Percentiles rank a stretch among this genome's conserved stretches.
Conservation (phyloP, 2,888 invertebrate genomes). For the Heterodera filipjevi region DNA sequence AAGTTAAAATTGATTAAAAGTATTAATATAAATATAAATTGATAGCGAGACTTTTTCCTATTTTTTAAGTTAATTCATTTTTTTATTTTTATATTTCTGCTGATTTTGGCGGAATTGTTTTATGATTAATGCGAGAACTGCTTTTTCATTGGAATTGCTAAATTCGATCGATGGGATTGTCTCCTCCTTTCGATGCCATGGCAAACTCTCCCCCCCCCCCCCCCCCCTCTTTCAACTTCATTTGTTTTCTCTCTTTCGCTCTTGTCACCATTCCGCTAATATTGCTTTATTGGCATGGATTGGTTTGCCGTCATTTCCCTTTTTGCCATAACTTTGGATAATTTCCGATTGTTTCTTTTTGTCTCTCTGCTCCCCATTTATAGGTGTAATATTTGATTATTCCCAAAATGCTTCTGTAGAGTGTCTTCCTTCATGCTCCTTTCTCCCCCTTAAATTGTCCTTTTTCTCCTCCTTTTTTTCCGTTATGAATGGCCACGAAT, state of each 20-base stretch:
- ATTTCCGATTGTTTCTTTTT: too few relatives aligned
- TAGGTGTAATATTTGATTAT: too few relatives aligned
- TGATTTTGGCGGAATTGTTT: neutral
- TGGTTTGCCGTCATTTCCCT: neutral
- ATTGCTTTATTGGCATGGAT: neutral
- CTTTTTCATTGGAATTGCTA: neutral
- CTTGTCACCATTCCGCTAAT: too few relatives aligned
- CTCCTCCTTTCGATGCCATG: slow-evolving; percentile 2
- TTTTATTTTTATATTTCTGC: neutral
- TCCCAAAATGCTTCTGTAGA: too few relatives aligned
- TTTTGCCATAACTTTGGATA: too few relatives aligned
- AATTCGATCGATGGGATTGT: slow-evolving; percentile 9
- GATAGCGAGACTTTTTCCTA: too few relatives aligned
- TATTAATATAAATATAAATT: too few relatives aligned
- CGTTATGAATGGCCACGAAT: slow-evolving; percentile 4
- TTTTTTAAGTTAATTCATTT: neutral
- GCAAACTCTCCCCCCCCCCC: neutral
- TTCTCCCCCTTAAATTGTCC: neutral
- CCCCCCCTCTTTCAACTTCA: neutral
- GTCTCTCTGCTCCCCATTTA: too few relatives aligned
- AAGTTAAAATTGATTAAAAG: too few relatives aligned
- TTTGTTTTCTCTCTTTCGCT: neutral
- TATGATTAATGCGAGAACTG: neutral
- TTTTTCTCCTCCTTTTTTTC: neutral
- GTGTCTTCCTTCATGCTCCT: too few relatives aligned